Evolutionary conservation across 2,797 vertebrate species (phyloP).

Genomic region (Agapornis canus): DNA sequence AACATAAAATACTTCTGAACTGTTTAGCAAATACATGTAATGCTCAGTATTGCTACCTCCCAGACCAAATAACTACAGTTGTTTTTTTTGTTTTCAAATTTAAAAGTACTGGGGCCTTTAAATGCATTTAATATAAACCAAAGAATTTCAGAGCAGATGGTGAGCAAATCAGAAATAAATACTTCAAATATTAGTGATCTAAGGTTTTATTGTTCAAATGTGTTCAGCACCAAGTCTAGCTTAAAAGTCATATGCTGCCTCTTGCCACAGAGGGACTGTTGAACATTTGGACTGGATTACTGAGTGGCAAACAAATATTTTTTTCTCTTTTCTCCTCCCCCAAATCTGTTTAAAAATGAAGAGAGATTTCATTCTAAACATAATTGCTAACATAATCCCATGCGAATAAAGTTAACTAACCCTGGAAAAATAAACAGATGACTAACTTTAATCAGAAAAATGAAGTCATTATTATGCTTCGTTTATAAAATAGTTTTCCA

Average conservation of each 20-base stretch:
- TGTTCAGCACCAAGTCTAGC: conserved; percentile 75
- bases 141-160: conserved; percentile 33
- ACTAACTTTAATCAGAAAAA: conserved; percentile 90
- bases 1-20: not conserved
- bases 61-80: not conserved
- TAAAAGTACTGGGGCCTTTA: not conserved
- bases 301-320: conserved; percentile 80
- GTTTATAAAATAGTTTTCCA: conserved; percentile 84
- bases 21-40: not conserved
- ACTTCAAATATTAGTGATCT: conserved; percentile 57
- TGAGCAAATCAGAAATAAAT: conserved; percentile 61
- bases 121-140: not conserved
- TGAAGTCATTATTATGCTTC: conserved; percentile 91
- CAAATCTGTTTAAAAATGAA: conserved; percentile 58
- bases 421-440: conserved; percentile 91
- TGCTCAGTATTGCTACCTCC: not conserved
- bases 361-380: conserved; percentile 75
- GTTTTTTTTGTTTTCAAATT: not conserved
- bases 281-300: conserved; percentile 74
- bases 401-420: conserved; percentile 89
- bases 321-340: conserved; percentile 77
- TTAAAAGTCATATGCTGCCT: conserved; percentile 79
- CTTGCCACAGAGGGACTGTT: conserved; percentile 41
- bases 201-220: conserved; percentile 62
- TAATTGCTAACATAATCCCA: conserved; percentile 86